Percentiles rank a stretch among this genome's conserved stretches.
Conservation (phyloP, 30 jellyfish, hydroid and myxozoan species). For the Clytia hemisphaerica region DNA sequence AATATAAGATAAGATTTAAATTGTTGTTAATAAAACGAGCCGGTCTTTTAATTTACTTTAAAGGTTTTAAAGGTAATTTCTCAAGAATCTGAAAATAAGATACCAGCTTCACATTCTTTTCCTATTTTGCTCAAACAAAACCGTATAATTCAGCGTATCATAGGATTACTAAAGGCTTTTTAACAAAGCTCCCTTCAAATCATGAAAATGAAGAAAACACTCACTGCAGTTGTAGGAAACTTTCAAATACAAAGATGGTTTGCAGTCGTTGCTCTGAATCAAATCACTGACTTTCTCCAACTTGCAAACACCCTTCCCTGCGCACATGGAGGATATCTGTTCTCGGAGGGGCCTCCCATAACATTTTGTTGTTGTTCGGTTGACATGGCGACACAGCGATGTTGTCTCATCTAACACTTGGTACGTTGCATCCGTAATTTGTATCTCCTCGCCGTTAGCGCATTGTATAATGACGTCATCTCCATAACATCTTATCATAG, state of each 20-base stretch:
- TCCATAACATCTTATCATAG: slow-evolving; percentile 8
- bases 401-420: neutral
- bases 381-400: slow-evolving; percentile 8
- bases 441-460: neutral
- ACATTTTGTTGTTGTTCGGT: neutral
- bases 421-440: neutral
- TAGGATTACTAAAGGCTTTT: too few species aligned
- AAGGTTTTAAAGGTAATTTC: too few species aligned
- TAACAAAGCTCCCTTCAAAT: too few species aligned
- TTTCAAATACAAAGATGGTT: slow-evolving; percentile 7
- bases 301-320: neutral
- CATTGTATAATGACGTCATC: neutral
- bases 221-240: slow-evolving; percentile 8
- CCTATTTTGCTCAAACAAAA: too few species aligned
- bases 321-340: neutral
- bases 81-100: too few species aligned
- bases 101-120: too few species aligned
- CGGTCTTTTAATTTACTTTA: too few species aligned
- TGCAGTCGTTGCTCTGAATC: neutral
- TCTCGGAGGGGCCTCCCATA: neutral
- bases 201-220: neutral
- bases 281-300: slow-evolving; percentile 4
- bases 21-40: too few species aligned
- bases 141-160: too few species aligned
- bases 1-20: too few species aligned